A percentile compares a stretch with the other conserved stretches of the same genome.
phyloP scores from a whole-genome alignment of 2,113 vertebrate genomes.

The Crotalus tigris region DNA sequence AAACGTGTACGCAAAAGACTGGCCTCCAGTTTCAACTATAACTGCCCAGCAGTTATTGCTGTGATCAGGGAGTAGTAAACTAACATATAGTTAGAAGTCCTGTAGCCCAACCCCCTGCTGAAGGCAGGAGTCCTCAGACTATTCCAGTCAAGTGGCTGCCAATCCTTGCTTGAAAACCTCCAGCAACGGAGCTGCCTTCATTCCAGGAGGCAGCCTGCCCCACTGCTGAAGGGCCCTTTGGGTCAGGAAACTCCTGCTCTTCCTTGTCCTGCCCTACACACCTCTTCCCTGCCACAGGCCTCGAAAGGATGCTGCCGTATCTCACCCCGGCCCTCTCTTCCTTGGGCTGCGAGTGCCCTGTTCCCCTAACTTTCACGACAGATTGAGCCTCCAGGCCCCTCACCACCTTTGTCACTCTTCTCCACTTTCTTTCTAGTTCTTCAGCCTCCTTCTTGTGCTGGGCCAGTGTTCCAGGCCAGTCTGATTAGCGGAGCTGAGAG shows the following conservation, averaged over 20 bases:
- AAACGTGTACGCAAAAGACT: neutral
- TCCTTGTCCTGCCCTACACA: neutral
- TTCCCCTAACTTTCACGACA: too few relatives aligned
- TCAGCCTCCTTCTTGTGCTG: too few relatives aligned
- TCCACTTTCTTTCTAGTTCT: too few relatives aligned
- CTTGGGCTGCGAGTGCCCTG: neutral
- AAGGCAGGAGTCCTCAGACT: neutral
- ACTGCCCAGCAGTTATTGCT: neutral
- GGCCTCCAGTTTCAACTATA: neutral
- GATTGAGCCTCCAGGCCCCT: too few relatives aligned
- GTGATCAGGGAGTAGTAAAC: neutral
- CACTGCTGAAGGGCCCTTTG: neutral
- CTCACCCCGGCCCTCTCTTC: neutral
- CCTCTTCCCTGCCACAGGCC: neutral
- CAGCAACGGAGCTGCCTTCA: neutral
- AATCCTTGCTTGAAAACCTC: neutral
- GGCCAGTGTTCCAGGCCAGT: too few relatives aligned
- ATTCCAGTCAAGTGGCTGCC: neutral
- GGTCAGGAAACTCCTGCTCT: neutral
- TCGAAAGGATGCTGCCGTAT: neutral
- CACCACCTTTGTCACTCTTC: too few relatives aligned
- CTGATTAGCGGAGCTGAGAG: too few relatives aligned
- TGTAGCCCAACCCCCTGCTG: neutral
- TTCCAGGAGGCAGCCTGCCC: neutral
- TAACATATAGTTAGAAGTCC: neutral